A percentile compares a stretch with the other conserved stretches of the same genome.
Conservation (phyloP, 2,888 invertebrate genomes). For the Aelia acuminata region DNA sequence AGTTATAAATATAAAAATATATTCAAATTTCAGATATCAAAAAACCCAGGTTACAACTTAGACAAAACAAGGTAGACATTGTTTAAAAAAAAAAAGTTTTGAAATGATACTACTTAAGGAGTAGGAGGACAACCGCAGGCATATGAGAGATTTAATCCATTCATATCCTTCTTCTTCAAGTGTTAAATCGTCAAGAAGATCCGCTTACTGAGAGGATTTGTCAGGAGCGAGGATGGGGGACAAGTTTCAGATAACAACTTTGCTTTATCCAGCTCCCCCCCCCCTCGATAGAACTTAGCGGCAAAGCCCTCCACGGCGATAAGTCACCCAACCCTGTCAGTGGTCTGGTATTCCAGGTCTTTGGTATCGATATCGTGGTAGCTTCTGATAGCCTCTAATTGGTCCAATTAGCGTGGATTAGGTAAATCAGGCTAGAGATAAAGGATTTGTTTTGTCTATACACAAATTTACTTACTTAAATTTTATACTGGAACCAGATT, state of each 20-base stretch:
- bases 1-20: no score
- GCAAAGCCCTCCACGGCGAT: background rate
- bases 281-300: background rate
- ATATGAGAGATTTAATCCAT: background rate
- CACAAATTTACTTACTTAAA: no score
- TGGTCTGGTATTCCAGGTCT: background rate
- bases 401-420: no score
- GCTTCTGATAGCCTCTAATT: background rate
- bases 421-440: no score
- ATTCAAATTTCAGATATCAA: no score
- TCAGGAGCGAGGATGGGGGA: background rate
- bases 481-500: no score
- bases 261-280: background rate
- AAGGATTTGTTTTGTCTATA: no score
- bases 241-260: conserved; percentile 23
- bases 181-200: conserved; percentile 14
- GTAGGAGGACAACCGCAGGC: no score
- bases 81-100: no score
- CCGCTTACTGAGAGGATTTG: background rate
- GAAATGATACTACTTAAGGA: no score
- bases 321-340: conserved; percentile 16
- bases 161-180: background rate
- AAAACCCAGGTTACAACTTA: no score
- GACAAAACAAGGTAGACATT: no score
- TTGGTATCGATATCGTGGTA: background rate